These are phyloP conservation scores for Crotalus tigris DNA, from an alignment of 2,113 vertebrate genomes.

Conservation along the genomic window DNA sequence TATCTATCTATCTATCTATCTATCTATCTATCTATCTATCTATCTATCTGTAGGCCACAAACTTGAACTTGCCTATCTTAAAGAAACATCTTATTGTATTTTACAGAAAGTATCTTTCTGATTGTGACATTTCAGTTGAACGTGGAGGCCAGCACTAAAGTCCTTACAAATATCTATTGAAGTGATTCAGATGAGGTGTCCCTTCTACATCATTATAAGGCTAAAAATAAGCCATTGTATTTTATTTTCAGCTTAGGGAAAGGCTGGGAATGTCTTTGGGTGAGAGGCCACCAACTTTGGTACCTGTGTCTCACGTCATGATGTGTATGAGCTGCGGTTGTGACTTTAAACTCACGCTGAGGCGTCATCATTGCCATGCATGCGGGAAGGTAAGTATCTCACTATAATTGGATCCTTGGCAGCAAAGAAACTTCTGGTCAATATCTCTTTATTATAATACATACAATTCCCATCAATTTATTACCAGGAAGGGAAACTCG, in stretches of 20 bases:
- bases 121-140: background rate
- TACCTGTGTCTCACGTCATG: conserved; percentile 88
- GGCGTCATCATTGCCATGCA: conserved; percentile 90
- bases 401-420: background rate
- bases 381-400: conserved; percentile 87
- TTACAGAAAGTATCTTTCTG: background rate
- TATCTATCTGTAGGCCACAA: background rate
- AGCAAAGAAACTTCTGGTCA: background rate
- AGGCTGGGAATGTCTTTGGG: conserved; percentile 81
- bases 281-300: conserved; percentile 86
- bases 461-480: background rate
- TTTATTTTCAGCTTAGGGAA: conserved; percentile 78
- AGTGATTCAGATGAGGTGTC: background rate
- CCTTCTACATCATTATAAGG: background rate
- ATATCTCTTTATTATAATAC: background rate
- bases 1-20: no score
- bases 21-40: no score
- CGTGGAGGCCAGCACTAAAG: background rate
- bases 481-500: background rate
- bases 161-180: background rate
- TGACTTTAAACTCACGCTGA: conserved; percentile 90
- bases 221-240: conserved; percentile 10
- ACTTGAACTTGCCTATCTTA: background rate
- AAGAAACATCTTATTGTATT: background rate
- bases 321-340: conserved; percentile 98